These are phyloP conservation scores for Probosciger aterrimus DNA, from an alignment of 2,113 vertebrate genomes.

Conservation along the genomic window DNA sequence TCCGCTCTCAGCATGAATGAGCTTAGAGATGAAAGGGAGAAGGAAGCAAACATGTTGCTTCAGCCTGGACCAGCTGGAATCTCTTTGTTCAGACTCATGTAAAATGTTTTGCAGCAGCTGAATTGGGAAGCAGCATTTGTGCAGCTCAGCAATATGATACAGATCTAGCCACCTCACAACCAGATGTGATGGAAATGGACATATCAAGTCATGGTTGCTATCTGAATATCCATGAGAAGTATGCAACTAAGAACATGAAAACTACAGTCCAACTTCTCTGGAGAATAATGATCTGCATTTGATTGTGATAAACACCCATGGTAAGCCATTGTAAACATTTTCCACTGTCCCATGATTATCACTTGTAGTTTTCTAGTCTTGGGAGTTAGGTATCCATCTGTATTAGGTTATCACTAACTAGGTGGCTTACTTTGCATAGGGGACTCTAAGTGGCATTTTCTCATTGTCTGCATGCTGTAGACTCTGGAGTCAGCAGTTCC, in stretches of 20 bases:
- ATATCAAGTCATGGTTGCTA: not conserved
- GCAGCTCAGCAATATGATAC: conserved; percentile 7
- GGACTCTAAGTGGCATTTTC: not conserved
- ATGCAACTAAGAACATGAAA: not conserved
- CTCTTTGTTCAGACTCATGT: conserved; percentile 62
- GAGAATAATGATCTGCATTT: not conserved
- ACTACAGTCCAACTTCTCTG: not conserved
- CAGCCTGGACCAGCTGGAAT: conserved; percentile 65
- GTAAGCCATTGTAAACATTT: not conserved
- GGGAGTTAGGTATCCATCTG: not conserved
- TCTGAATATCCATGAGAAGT: not conserved
- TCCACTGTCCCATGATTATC: not conserved
- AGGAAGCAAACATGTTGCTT: conserved; percentile 68
- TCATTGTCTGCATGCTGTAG: not conserved
- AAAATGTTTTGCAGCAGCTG: conserved; percentile 57
- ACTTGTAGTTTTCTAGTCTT: not conserved
- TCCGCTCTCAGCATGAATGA: conserved; percentile 63
- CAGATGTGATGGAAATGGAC: conserved; percentile 18
- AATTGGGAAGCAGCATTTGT: conserved; percentile 40
- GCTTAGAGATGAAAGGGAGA: conserved; percentile 63
- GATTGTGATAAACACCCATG: not conserved
- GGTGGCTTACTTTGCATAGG: not conserved
- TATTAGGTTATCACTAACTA: not conserved
- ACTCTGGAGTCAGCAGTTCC: not conserved
- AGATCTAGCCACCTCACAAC: conserved; percentile 6